Evolutionary conservation across 1,140 invertebrate genomes (phyloP), one percentile per base, ranked within the genome.

Genomic region (Helicoverpa zea): DNA sequence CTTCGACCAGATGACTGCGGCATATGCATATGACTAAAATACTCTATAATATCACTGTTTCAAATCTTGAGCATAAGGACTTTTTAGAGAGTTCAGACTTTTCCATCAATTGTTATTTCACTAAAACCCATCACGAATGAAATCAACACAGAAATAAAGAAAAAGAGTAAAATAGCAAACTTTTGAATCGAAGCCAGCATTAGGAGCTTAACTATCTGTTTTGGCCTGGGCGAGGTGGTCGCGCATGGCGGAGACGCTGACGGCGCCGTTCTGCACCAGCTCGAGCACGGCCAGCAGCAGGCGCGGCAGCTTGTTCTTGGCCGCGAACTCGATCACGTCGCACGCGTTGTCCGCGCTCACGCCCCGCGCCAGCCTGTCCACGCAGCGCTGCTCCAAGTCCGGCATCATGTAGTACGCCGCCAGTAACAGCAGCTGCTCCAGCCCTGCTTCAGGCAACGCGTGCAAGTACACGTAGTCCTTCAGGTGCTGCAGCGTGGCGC

Each of bases 361-460:
- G 11, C 49, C 54, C 47, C 51, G 59, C 47, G 86, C 81, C 5
- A 88, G 56, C 30, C 81, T 82, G 68, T 86, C 66, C 12, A 86
- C 82, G 56, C 86, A 88, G 66, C 64, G 81, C 30, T 83, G 79
- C 49, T 87, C 85, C 56, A 89, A 63, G 29, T 84, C 85, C 2
- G 82, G 84, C 83, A 89, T 89, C 78, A 85, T 83, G 51, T 89
- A 89, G 43, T 84, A 85, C 7, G 84, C 80, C 7, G 86, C 84
- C 5, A 89, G 76, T 0, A 85, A 63, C 61, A 89, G 52, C n/a
- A 88, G 56, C 18, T 87, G 81, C 49, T 86, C 81, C 16, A 88
- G 35, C 1, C 83, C 88, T 0, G 58, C 56, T 0, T 87, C 78
- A 0, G 88, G 88, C 18, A 89, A 35, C 10, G 18, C 81, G 23